Evolutionary conservation across 2,113 vertebrate genomes (phyloP).

Genomic region (Neoarius graeffei): DNA sequence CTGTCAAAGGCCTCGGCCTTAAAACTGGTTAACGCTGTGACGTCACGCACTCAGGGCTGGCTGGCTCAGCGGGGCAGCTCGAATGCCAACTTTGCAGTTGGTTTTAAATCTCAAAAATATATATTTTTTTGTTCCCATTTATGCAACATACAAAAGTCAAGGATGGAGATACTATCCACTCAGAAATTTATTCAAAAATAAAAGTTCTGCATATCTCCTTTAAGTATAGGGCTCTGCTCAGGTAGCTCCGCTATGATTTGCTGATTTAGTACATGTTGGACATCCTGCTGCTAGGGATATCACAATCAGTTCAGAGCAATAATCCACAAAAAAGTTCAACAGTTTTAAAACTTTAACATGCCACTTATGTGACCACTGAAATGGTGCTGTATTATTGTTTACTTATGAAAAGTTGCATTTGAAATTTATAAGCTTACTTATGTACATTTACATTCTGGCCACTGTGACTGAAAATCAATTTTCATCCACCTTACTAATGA

Average conservation of each 20-base stretch:
- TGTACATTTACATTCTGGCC: slow-evolving; percentile 49
- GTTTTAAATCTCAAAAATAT: too few species aligned
- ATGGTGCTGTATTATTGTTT: slow-evolving; percentile 27
- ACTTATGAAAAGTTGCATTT: slow-evolving; percentile 33
- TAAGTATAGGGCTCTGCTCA: too few species aligned
- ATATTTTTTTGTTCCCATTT: too few species aligned
- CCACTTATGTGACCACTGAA: slow-evolving; percentile 25
- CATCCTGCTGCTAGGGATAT: background rate
- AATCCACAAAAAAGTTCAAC: background rate
- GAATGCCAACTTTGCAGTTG: too few species aligned
- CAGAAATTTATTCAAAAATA: too few species aligned
- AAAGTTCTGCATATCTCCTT: too few species aligned
- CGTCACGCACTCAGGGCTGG: too few species aligned
- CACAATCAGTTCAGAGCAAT: background rate
- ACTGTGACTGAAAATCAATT: slow-evolving; percentile 78
- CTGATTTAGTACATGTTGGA: background rate
- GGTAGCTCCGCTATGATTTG: background rate
- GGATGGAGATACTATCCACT: too few species aligned
- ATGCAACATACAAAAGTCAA: too few species aligned
- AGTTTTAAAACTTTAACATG: slow-evolving; percentile 18
- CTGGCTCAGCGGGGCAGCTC: too few species aligned
- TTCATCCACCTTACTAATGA: slow-evolving; percentile 76
- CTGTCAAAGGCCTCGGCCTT: too few species aligned
- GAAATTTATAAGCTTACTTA: slow-evolving; percentile 39
- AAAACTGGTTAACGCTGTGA: too few species aligned